Evolutionary conservation across 2,797 vertebrate genomes (phyloP), one percentile per base, ranked within the genome.

Genomic region (Spinibarbus caldwelli): DNA sequence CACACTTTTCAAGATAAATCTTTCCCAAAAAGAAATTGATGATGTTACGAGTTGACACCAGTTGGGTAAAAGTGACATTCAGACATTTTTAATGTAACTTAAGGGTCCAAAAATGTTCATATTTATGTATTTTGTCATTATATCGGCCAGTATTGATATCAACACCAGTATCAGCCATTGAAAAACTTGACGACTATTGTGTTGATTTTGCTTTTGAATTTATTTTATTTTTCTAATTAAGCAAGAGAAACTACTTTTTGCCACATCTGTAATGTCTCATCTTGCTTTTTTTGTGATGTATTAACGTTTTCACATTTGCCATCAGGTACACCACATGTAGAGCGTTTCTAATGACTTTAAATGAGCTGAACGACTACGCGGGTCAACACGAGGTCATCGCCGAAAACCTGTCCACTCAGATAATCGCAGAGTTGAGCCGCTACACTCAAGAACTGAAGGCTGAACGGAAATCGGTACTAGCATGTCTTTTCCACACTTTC

Each of bases 391-490:
- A 99, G 89, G 96, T 98, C 80, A 96, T 99, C 21, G 97, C 97
- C 0, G 98, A 99, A 89, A 97, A 96, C 93, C 95, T 99, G 91
- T 96, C 95, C 15, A 92, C 95, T 1, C 96, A 97, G 80, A 97
- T 99, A 78, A 96, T 95, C 0, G 90, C 87, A 0, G 97, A 99
- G 86, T 90, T 99, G 86, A 91, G 90, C 0, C 96, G 96, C 71
- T 98, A 96, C 14, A 96, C 96, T 12, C 97, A 98, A 91, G 98
- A 99, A 84, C 94, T 99, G 86, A 99, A 99, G 89, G 94, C 97
- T 6, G 98, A 99, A 90, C 96, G 97, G 89, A 99, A 99, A 94
- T 95, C 94, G 90, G 98, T 98, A 95, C 0, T 17, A 31, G 9
- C 59, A 15, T 57, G 34, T 82, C 31, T 66, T 38, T 26, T 14